phyloP scores from a whole-genome alignment of 2,113 vertebrate species.

The Danionella cerebrum region DNA sequence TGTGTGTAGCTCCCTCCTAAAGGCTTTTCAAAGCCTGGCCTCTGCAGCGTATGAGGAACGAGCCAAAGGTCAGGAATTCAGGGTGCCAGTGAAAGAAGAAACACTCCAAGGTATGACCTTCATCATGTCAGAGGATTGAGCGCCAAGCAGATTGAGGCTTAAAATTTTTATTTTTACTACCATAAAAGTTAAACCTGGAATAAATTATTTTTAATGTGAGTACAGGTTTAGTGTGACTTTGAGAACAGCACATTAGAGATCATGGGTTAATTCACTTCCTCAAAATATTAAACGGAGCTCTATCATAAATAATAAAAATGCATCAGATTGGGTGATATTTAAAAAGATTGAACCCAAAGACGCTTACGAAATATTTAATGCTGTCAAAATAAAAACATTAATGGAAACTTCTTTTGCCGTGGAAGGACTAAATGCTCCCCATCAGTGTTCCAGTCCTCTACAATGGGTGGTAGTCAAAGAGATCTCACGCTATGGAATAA shows the following conservation, averaged over 20 bases:
- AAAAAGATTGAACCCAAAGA: not conserved
- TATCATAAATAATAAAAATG: not conserved
- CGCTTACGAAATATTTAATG: not conserved
- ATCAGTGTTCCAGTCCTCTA: no score
- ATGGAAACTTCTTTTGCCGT: no score
- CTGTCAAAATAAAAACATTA: no score
- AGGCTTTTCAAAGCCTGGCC: slow-evolving; percentile 14
- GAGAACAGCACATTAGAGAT: not conserved
- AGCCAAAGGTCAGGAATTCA: slow-evolving; percentile 15
- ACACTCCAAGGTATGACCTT: not conserved
- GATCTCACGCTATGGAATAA: no score
- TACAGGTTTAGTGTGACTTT: not conserved
- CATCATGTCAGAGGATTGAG: not conserved
- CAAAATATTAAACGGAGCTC: not conserved
- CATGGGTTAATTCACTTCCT: not conserved
- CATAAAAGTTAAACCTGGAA: not conserved
- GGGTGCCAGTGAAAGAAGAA: slow-evolving; percentile 7
- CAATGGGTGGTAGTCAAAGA: no score
- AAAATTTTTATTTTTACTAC: not conserved
- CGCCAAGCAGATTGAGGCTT: not conserved
- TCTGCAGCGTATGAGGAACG: slow-evolving; percentile 8
- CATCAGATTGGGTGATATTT: not conserved
- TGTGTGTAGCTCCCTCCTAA: slow-evolving; percentile 25
- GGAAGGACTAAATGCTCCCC: no score
- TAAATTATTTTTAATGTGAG: not conserved